Evolutionary conservation across 2,888 invertebrate genomes (phyloP), one percentile per base, ranked within the genome.

Genomic region (Agonopterix subpropinquella): DNA sequence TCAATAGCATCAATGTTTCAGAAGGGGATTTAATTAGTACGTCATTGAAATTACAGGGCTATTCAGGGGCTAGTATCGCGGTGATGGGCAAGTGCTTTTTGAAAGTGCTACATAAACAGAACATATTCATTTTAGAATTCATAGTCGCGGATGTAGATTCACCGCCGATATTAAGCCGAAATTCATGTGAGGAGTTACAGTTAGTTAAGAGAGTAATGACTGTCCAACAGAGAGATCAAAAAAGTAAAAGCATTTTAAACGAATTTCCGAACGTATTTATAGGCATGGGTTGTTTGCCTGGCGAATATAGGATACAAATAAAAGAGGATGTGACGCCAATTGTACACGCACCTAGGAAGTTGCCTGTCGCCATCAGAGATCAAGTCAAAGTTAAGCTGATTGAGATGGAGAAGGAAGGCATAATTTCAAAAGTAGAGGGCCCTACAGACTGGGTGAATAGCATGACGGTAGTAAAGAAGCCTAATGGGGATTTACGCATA

Each of bases 401-500:
- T 11, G 13, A 37, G 1, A 56, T 56, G 56, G 47, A 41, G 15
- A 11, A 52, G 5, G 15, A 56, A 36, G 61, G 56, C 1, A 55
- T 60, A 1, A 57, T 61, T 11, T 44, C 53, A 36, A 58, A 57
- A 13, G 58, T 58, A 1, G 45, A 28, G 8, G 52, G 56, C 41
- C 56, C 58, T 4, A 58, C 60, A 13, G 13, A 13, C 2, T 13
- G 13, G 13, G 13, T 13, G 13, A 13, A 13, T 2, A 13, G 13
- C 13, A 13, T 13, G 13, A 13, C 13, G 13, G 13, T 13, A 13
- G 13, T 13, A 13, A 13, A 13, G 13, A 13, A 13, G 13, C 13
- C 13, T 13, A 13, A 13, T 13, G 13, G 13, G 13, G 13, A 13
- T 13, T 13, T 13, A 37, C 50, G 50, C 4, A 36, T 49, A 8